Evolutionary conservation across 2,888 invertebrate genomes (phyloP), one percentile per base, ranked within the genome.

Genomic region (Hesperia comma): DNA sequence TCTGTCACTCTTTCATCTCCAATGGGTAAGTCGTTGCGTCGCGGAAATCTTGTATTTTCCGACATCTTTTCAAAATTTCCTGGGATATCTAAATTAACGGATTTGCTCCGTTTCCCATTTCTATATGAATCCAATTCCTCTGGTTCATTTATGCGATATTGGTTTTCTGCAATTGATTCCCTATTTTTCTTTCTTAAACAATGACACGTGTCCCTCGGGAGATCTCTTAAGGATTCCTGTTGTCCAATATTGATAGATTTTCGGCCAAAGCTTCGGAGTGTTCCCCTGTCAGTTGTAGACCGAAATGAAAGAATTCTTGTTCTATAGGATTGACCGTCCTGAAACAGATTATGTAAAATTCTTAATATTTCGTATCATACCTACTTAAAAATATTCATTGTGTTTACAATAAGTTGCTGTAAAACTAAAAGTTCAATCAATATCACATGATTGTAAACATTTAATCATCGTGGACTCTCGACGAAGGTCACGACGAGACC

Each of bases 251-350:
- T 90, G 61, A 87, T 77, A 4, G 90, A 89, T 74, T 90, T 92
- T 68, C 91, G 80, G 5, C 84, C 76, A 7, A 87, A 82, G 71
- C 87, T 49, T 10, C 49, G 19, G 49, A 49, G 90, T 41, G 84
- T 72, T 71, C 86, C 85, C 70, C 91, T 81, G 4, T 91, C 92
- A 68, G 89, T 89, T 21, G 90, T 84, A 14, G 92, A 92, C 1
- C 92, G 87, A 70, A 92, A 87, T 17, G 92, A 92, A 68, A 92
- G 72, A 64, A 91, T 84, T 19, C 92, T 78, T 5, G 92, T 92
- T 69, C 92, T 82, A 69, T 87, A 92, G 0, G 92, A 92, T 60
- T 87, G 89, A 6, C 92, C 91, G 63, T 92, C 92, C 92, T 92
- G 81, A 21, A 84, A 86, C 41, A 43, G 51, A n/a, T 10, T 19